Evolutionary conservation across 2,797 vertebrate genomes (phyloP), one percentile per base, ranked within the genome.

Genomic region (Poecile montanus): DNA sequence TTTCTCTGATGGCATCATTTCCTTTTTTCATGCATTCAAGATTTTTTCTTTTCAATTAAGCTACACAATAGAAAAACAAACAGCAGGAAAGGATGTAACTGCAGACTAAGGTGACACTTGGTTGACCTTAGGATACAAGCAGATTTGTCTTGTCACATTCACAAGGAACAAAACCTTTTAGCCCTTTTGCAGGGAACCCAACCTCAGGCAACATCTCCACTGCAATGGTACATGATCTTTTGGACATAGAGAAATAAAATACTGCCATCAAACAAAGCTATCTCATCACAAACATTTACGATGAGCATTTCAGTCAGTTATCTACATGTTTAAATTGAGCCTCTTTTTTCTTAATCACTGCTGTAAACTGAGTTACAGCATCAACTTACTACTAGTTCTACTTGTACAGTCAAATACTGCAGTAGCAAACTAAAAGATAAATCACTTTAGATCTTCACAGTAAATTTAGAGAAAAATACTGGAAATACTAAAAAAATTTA

Each of bases 1-100:
- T 67, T 88, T 53, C 68, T 88, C 61, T 68, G 76, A 92, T 83
- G 68, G 76, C 91, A 96, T 93, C 15, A 91, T 62, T 96, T 96
- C 95, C 95, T 91, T 89, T 85, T 34, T 89, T 87, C 71, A 81
- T 8, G 32, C 53, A 53, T 71, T 85, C 40, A 34, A 51, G 5
- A 88, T 68, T 93, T 70, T 94, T 85, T 71, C 36, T 79, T 91
- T 84, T 87, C 81, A 80, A 67, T 60, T 89, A 71, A 85, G 81
- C 60, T 50, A 91, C 92, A 96, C 95, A 96, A 94, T 89, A 93
- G 91, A 91, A 95, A 91, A 92, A 89, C 72, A 92, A 95, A 85
- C 48, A 92, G 72, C 72, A 87, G 91, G 87, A 93, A 93, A 74
- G 93, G 89, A 96, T 91, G 82, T 88, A 88, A 94, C 89, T 80